Conservation (phyloP, 2,888 invertebrate genomes). For the Rhamnusium bicolor region DNA sequence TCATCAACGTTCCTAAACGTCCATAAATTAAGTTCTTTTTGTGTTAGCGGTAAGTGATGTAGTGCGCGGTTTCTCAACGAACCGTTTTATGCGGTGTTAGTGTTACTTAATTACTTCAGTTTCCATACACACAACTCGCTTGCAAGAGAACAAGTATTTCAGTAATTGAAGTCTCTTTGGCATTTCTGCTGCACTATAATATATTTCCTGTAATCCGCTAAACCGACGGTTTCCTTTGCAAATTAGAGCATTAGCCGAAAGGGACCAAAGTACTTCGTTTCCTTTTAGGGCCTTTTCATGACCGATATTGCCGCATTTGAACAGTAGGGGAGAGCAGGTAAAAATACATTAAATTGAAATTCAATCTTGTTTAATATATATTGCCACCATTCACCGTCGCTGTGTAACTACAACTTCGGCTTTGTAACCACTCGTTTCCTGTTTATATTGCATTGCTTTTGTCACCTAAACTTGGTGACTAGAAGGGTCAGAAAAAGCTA, state of each 20-base stretch:
- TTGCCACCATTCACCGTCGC: not conserved
- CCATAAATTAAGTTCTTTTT: slow-evolving; percentile 1
- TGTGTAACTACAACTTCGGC: not conserved
- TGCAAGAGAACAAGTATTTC: not conserved
- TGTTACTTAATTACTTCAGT: not conserved
- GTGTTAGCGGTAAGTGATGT: not conserved
- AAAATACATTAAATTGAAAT: slow-evolving; percentile 5
- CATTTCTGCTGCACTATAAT: too few species aligned
- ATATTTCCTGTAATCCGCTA: slow-evolving; percentile 13
- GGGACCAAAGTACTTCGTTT: slow-evolving; percentile 12
- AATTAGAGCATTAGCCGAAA: slow-evolving; percentile 13
- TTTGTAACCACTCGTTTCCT: not conserved
- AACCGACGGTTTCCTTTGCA: slow-evolving; percentile 23
- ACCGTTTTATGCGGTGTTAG: not conserved
- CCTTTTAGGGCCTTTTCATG: slow-evolving; percentile 15
- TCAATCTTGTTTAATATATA: not conserved
- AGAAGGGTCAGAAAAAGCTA: not conserved
- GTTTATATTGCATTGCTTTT: not conserved
- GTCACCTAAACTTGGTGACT: not conserved
- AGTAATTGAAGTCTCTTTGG: slow-evolving; percentile 18
- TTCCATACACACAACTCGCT: not conserved
- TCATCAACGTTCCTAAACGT: not conserved
- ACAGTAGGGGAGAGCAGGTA: not conserved
- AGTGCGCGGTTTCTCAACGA: not conserved
- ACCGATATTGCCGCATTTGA: not conserved